Base-by-base conservation (phyloP, 2,888 invertebrate genomes). In the Amphipyra berbera region DNA sequence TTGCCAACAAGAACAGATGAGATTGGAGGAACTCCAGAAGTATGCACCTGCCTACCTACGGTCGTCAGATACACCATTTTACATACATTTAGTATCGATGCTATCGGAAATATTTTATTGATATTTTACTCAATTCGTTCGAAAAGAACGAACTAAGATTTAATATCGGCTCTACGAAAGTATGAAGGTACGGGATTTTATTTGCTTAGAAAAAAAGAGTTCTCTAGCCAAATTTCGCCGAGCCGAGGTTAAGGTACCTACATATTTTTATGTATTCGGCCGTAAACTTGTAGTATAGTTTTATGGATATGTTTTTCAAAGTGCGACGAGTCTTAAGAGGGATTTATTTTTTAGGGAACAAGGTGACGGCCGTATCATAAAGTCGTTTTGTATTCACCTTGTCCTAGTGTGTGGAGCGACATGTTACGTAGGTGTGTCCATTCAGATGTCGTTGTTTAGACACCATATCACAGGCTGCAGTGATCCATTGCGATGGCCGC, bases 401-500 rank as follows among this genome's bases (percentile, higher is more conserved):
- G 56, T 58, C 59, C 52, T 37, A 53, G 63, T 65, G 68, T 68
- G 35, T 69, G 30, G 66, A 68, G 72, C 62, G 69, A 73, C 78
- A 76, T 82, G 77, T 76, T 67, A 79, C 67, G 70, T 70, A 68
- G 65, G 73, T 69, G 75, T 66, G 75, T 68, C 69, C 74, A 84
- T 84, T 88, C 88, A 92, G 91, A 88, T 90, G 86, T 80, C 79
- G 85, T 84, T 91, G 92, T 90, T 92, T 92, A 90, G 90, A 89
- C 86, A 82, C 90, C 88, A 86, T 91, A 92, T 92, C 91, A 90
- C 86, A 81, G 85, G 82, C 88, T 88, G 91, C 92, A 90, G 92
- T 91, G 93, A 93, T 93, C 93, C 94, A 91, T 91, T 88, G 88
- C 92, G 87, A 91, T 90, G 92, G 91, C 90, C 86, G 87, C 82